phyloP scores from a whole-genome alignment of 2,888 invertebrate species.

The Andrena fulva region DNA sequence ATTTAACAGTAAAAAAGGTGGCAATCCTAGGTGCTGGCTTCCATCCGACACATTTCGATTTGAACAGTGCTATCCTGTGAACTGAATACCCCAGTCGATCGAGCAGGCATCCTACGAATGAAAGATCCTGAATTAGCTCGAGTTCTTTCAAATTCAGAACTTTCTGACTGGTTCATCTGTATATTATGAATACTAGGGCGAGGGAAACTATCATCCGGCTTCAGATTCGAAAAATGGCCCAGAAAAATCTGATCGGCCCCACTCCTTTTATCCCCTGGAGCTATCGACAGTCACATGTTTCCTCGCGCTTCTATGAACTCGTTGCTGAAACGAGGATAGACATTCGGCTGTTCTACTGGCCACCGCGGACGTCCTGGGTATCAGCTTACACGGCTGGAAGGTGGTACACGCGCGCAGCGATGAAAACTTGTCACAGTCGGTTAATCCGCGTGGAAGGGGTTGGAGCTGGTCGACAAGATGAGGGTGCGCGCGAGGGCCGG shows the following conservation, averaged over 20 bases:
- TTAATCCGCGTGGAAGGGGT: constrained; percentile 38
- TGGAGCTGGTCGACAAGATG: constrained; percentile 37
- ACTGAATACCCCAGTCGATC: too few relatives aligned
- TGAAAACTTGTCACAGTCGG: constrained; percentile 61
- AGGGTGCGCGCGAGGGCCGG: constrained; percentile 22
- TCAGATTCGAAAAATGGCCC: neutral
- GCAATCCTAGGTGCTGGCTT: too few relatives aligned
- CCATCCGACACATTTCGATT: too few relatives aligned
- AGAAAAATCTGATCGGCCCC: neutral
- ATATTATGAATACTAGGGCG: too few relatives aligned
- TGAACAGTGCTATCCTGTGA: too few relatives aligned
- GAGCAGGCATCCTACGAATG: too few relatives aligned
- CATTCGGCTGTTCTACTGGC: neutral
- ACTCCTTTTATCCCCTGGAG: neutral
- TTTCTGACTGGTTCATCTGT: too few relatives aligned
- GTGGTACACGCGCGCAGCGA: constrained; percentile 23
- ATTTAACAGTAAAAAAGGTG: too few relatives aligned
- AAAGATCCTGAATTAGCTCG: too few relatives aligned
- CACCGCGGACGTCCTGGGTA: neutral
- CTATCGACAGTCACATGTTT: neutral
- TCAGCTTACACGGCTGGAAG: constrained; percentile 43
- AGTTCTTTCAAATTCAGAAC: too few relatives aligned
- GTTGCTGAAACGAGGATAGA: constrained; percentile 6
- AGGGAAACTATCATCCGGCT: neutral
- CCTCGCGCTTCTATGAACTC: neutral